Conservation (phyloP, 2,888 invertebrate species). For the Cephus pulcher region DNA sequence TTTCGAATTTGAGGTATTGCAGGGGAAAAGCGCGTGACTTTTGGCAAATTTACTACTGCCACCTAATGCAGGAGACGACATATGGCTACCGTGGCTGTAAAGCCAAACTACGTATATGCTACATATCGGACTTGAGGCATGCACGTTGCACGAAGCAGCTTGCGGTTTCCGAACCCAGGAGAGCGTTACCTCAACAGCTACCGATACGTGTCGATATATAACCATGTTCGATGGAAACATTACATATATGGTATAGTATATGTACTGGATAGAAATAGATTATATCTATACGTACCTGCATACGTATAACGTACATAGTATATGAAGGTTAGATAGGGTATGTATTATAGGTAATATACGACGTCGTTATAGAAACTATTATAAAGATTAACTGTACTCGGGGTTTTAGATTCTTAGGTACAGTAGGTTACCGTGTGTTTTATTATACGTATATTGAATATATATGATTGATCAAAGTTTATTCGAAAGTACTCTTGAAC, state of each 20-base stretch:
- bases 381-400: not conserved
- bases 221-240: too few species aligned
- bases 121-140: slow-evolving; percentile 31
- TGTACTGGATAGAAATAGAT: too few species aligned
- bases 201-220: not conserved
- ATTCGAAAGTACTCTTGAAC: not conserved
- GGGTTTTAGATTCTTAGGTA: not conserved
- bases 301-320: too few species aligned
- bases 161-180: slow-evolving; percentile 36
- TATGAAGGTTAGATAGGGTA: not conserved
- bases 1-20: too few species aligned
- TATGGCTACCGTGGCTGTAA: slow-evolving; percentile 37
- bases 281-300: too few species aligned
- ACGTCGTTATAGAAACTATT: not conserved
- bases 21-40: too few species aligned
- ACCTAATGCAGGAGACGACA: slow-evolving; percentile 18
- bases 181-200: slow-evolving; percentile 36
- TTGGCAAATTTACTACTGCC: too few species aligned
- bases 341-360: not conserved
- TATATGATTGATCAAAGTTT: not conserved
- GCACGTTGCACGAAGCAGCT: slow-evolving; percentile 36
- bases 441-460: not conserved
- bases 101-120: slow-evolving; percentile 33
- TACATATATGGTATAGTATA: too few species aligned
- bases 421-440: not conserved